Base-by-base conservation (phyloP, 2,888 invertebrate species). In the Microplitis manilae region DNA sequence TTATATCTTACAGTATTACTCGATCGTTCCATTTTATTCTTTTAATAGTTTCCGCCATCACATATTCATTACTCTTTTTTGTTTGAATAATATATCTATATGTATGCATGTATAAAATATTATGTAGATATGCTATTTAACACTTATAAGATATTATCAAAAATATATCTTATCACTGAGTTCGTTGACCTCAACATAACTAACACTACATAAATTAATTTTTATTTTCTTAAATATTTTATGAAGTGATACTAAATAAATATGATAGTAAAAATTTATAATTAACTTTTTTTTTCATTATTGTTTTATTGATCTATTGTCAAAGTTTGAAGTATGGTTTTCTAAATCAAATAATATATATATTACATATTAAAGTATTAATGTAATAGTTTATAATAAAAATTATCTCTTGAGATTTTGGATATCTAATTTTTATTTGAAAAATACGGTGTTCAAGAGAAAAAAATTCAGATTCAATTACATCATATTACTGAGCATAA, bases 41-140 rank as follows among this genome's bases (percentile, higher is more conserved):
- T 50, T 13, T 50, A 9, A 50, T 50, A 50, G 13, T 9, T 50
- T 50, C 13, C 1, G 9, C 8, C 13, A 1, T 50, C 50, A 50
- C 8, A 9, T 50, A 50, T 50, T 50, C 13, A 30, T 30, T 30
- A 0, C 50, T 50, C 50, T 13, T 4, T 50, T 50, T 50, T 9
- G 6, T 50, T 50, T 50, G 4, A 50, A 50, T 50, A 13, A 50
- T 50, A 50, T 61, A 67, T 73, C 65, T 41, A 38, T 61, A 39
- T 20, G 65, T 62, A 67, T 38, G 7, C 50, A 40, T 39, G 9
- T 64, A 50, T 77, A 20, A 77, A 76, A 68, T 67, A 60, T 76
- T 70, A 76, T 77, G 61, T 75, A 13, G 8, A 50, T 9, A 50
- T 9, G 50, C 50, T 50, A 50, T 50, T 50, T 8, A 50, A 50